phyloP scores from a whole-genome alignment of 2,113 vertebrate genomes.

The Pao palembangensis region DNA sequence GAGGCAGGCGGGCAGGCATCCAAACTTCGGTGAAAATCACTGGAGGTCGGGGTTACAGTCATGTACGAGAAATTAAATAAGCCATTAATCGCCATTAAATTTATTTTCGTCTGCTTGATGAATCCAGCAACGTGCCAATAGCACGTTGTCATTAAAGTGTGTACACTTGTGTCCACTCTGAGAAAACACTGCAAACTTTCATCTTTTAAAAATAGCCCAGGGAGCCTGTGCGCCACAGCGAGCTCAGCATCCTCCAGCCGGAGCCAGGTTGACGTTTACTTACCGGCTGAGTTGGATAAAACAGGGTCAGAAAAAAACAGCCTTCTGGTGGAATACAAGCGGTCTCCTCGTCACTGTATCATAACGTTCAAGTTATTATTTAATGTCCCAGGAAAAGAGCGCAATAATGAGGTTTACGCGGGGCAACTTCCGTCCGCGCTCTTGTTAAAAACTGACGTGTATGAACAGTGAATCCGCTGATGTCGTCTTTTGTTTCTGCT shows the following conservation, averaged over 20 bases:
- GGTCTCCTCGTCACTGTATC: neutral
- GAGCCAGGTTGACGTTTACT: neutral
- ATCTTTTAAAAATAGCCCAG: neutral
- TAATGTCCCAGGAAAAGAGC: neutral
- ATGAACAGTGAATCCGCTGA: neutral
- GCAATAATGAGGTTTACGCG: neutral
- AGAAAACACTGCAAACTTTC: neutral
- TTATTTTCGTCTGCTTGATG: too few relatives aligned
- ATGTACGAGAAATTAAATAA: too few relatives aligned
- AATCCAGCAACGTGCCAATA: too few relatives aligned
- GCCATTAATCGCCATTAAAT: too few relatives aligned
- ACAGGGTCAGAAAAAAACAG: neutral
- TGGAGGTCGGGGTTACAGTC: too few relatives aligned
- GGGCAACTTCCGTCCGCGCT: neutral
- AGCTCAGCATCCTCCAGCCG: slow-evolving; percentile 2
- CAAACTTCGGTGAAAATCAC: too few relatives aligned
- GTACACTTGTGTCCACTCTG: too few relatives aligned
- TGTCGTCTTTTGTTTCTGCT: too few relatives aligned
- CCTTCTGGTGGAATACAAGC: neutral
- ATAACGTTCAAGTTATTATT: neutral
- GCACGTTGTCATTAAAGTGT: too few relatives aligned
- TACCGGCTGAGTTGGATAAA: neutral
- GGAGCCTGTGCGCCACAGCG: neutral
- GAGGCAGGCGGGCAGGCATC: too few relatives aligned
- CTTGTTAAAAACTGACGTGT: neutral